Conservation (phyloP, 2,113 vertebrate species). For the Dipodomys ordii region DNA sequence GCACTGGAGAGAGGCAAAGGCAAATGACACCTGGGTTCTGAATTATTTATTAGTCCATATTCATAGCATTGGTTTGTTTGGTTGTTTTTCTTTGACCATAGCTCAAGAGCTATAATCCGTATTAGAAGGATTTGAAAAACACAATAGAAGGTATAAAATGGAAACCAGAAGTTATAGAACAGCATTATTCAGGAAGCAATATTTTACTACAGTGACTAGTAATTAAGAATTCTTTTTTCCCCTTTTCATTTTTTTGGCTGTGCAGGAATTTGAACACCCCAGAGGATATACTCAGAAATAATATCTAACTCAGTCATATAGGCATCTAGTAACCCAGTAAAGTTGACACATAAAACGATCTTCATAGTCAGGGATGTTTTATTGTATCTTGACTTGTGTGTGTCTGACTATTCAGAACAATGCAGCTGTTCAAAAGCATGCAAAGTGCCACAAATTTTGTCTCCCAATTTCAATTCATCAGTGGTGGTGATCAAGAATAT, state of each 20-base stretch:
- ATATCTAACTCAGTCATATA: too few species aligned
- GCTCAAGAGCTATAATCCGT: not conserved
- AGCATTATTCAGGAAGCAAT: not conserved
- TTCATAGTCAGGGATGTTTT: not conserved
- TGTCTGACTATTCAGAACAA: not conserved
- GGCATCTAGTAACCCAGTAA: not conserved
- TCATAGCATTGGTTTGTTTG: slow-evolving; percentile 44
- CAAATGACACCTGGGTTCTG: slow-evolving; percentile 2
- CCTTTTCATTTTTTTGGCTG: too few species aligned
- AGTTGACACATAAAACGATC: not conserved
- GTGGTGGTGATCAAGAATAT: not conserved
- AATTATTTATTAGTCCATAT: slow-evolving; percentile 57
- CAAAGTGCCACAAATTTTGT: not conserved
- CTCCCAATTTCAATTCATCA: not conserved
- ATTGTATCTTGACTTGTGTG: not conserved
- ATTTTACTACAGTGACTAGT: not conserved
- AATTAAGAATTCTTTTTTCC: not conserved
- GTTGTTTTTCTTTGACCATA: slow-evolving; percentile 42
- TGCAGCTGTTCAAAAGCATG: not conserved
- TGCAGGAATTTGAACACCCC: too few species aligned
- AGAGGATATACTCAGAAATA: not conserved
- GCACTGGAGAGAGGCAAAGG: not conserved
- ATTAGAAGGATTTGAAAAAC: not conserved
- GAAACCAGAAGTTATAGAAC: not conserved
- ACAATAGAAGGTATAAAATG: slow-evolving; percentile 20